Evolutionary conservation across 2,797 vertebrate genomes (phyloP).

Genomic region (Pangasius macronema): DNA sequence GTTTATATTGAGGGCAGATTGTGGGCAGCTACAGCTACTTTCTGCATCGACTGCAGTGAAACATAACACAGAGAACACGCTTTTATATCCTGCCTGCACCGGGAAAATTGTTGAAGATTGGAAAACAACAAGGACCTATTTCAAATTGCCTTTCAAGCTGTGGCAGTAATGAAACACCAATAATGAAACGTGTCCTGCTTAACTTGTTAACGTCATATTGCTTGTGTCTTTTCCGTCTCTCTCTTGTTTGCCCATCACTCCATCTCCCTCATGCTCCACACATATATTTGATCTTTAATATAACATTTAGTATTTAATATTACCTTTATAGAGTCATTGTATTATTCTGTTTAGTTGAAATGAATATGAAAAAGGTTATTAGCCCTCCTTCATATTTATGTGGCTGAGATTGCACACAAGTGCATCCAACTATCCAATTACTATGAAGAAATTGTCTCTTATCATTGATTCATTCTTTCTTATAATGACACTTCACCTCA

Average conservation of each 20-base stretch:
- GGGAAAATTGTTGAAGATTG: conserved; percentile 14
- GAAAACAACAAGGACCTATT: conserved; percentile 30
- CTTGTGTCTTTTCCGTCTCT: conserved; percentile 1
- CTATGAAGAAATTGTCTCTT: background rate
- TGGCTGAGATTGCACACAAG: background rate
- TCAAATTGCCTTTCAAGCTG: conserved; percentile 38
- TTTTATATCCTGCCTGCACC: conserved; percentile 2
- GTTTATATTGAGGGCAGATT: background rate
- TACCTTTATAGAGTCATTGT: background rate
- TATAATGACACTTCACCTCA: background rate
- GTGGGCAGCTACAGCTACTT: background rate
- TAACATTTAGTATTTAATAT: background rate
- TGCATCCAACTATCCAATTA: background rate
- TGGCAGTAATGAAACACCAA: conserved; percentile 45
- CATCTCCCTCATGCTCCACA: background rate
- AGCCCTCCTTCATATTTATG: background rate
- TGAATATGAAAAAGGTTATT: background rate
- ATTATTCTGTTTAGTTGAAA: background rate
- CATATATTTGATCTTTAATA: background rate
- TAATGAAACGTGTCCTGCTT: conserved; percentile 20
- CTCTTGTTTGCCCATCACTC: background rate
- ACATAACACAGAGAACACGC: background rate
- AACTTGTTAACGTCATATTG: conserved; percentile 38
- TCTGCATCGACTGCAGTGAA: background rate
- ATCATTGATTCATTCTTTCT: background rate